These are phyloP conservation scores for Orgyia antiqua DNA, from an alignment of 2,888 invertebrate genomes.

Conservation along the genomic window DNA sequence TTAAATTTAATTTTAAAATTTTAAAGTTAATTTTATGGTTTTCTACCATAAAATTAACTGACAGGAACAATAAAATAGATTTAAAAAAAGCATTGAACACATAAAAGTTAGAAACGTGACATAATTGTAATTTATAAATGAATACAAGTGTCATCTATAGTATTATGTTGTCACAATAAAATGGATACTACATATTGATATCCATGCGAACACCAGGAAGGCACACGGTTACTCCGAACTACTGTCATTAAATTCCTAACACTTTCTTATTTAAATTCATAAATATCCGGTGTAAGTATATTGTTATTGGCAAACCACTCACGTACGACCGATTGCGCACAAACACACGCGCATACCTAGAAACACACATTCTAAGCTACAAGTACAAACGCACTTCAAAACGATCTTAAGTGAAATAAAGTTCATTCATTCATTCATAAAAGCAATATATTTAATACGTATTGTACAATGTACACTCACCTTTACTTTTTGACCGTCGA, in stretches of 20 bases:
- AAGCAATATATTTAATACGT: too few species aligned
- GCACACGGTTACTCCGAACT: slow-evolving; percentile 51
- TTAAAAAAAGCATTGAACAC: slow-evolving; percentile 21
- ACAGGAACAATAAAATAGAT: too few species aligned
- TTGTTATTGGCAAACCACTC: slow-evolving; percentile 54
- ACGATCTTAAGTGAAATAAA: not conserved
- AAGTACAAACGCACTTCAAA: slow-evolving; percentile 13
- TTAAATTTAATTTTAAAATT: too few species aligned
- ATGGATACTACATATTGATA: slow-evolving; percentile 39
- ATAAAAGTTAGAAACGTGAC: slow-evolving; percentile 29
- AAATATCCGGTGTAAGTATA: slow-evolving; percentile 73
- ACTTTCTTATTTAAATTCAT: slow-evolving; percentile 78
- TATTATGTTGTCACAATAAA: slow-evolving; percentile 40
- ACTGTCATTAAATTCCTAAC: slow-evolving; percentile 73
- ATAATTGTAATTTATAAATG: slow-evolving; percentile 30
- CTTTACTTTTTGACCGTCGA: slow-evolving; percentile 9
- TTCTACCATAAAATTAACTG: too few species aligned
- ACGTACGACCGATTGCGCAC: slow-evolving; percentile 70
- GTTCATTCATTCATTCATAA: too few species aligned
- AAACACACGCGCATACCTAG: slow-evolving; percentile 44
- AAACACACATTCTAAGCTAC: slow-evolving; percentile 40
- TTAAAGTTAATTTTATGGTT: too few species aligned
- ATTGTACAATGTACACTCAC: slow-evolving; percentile 17
- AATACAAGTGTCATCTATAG: slow-evolving; percentile 27
- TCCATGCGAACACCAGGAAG: slow-evolving; percentile 52